Base-by-base conservation (phyloP, 2,797 vertebrate genomes). In the Microtus californicus region DNA sequence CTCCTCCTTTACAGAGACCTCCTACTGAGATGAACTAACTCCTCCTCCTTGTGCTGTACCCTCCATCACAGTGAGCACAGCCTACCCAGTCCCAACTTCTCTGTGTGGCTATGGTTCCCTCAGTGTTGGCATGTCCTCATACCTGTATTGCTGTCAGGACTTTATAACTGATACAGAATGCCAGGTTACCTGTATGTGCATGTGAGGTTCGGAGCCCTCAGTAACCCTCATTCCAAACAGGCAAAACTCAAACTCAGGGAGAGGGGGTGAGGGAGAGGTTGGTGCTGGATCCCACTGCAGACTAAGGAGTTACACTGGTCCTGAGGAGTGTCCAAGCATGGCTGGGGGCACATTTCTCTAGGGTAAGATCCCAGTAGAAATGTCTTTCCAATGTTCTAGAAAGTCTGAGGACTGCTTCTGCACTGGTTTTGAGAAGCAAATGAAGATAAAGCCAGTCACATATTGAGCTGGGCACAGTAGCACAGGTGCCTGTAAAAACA, bases 341-440 rank as follows among this genome's bases (percentile, higher is more conserved):
- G 17, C 77, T 61, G 77, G 59, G 45, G 43, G 77, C 51, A 85
- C 9, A 51, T 67, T 73, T 83, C 34, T 31, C 27, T 17, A 79
- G 78, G 37, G 69, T 92, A 56, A 87, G 65, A 78, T 77, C 59
- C 85, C 48, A 54, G 45, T 77, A 37, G 48, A 27, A 51, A 89
- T 74, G 45, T 69, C 40, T 65, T 79, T 34, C 37, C n/a, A 37
- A 21, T 56, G 56, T 37, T 43, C 40, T 74, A 85, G 43, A 88
- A 95, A 31, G n/a, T 82, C 77, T 29, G 8, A 69, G 61, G 23
- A 61, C 85, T 91, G 14, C n/a, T 51, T 73, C 71, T 85, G 45
- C 43, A 31, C 48, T 45, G 34, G 56, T 82, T 63, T 95, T 86
- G 59, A 89, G 89, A 92, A 80, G 65, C n/a, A 92, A n/a, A 82